phyloP scores from a whole-genome alignment of 30 jellyfish, hydroid and myxozoan species.

The Cassiopea andromeda region DNA sequence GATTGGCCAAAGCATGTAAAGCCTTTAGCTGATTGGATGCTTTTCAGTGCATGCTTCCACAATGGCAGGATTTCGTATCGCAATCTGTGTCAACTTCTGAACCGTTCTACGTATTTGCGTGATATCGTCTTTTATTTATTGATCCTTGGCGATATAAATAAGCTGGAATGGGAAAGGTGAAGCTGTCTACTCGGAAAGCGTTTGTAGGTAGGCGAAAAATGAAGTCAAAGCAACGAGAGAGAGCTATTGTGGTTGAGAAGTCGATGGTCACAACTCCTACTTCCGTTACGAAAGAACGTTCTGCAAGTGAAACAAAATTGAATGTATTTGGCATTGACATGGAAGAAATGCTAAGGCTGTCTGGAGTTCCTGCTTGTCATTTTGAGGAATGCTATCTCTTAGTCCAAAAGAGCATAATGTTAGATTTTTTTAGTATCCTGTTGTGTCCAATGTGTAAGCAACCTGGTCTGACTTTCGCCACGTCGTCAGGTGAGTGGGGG shows the following conservation, averaged over 20 bases:
- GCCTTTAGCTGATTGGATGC: neutral
- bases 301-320: neutral
- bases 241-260: too few species aligned
- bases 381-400: neutral
- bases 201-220: too few species aligned
- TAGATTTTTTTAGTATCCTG: neutral
- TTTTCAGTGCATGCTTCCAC: neutral
- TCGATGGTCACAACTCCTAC: too few species aligned
- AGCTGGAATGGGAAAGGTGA: too few species aligned
- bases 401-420: neutral
- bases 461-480: too few species aligned
- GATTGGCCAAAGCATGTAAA: neutral
- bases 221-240: too few species aligned
- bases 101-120: neutral
- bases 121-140: neutral
- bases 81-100: neutral
- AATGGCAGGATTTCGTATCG: neutral
- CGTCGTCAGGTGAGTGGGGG: neutral
- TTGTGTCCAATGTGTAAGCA: neutral
- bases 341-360: neutral
- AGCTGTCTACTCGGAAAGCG: too few species aligned
- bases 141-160: neutral
- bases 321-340: neutral
- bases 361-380: neutral
- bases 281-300: neutral